These are phyloP conservation scores for Pipra filicauda DNA, from an alignment of 2,113 vertebrate genomes.

Conservation along the genomic window DNA sequence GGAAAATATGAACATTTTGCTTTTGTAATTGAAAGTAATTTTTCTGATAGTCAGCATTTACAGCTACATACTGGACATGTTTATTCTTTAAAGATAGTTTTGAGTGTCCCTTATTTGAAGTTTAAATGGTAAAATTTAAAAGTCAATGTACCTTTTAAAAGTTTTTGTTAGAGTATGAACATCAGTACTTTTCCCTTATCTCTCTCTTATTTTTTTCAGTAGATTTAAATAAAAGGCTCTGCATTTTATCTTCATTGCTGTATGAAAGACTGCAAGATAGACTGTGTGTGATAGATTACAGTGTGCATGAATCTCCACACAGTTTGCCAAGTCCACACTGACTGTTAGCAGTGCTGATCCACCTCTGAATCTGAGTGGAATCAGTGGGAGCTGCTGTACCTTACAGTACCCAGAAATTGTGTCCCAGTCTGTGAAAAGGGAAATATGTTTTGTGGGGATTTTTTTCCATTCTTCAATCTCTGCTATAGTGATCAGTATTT, in stretches of 20 bases:
- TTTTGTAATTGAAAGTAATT: neutral
- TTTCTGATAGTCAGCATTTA: neutral
- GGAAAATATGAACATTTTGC: neutral
- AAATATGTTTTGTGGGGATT: accelerated
- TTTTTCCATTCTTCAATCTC: neutral
- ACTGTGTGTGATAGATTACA: neutral
- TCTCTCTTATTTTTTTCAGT: neutral
- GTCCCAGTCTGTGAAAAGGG: neutral
- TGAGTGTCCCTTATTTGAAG: neutral
- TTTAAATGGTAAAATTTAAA: neutral
- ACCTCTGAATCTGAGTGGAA: neutral
- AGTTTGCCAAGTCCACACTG: neutral
- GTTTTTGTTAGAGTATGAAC: neutral
- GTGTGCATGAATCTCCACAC: neutral
- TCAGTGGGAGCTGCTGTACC: neutral
- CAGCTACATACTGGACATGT: neutral
- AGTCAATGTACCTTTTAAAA: neutral
- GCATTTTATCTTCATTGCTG: neutral
- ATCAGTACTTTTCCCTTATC: neutral
- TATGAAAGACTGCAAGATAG: neutral
- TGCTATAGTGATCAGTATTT: neutral
- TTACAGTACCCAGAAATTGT: neutral
- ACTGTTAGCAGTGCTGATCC: neutral
- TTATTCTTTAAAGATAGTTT: neutral
- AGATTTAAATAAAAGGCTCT: neutral